Percentiles rank a stretch among this genome's conserved stretches.
phyloP scores from a whole-genome alignment of 2,888 invertebrate genomes.

The Lithosia quadra region DNA sequence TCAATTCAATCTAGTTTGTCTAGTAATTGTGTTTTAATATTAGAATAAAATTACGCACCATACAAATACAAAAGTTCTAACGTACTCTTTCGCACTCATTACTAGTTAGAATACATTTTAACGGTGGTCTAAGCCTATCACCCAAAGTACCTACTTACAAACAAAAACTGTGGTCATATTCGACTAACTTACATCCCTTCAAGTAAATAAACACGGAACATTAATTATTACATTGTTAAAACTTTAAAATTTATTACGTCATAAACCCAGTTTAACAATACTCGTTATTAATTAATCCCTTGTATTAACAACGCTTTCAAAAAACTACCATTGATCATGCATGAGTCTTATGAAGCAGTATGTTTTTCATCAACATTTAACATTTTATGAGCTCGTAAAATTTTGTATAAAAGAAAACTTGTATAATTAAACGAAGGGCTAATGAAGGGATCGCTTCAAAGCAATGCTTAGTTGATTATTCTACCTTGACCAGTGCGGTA shows the following conservation, averaged over 20 bases:
- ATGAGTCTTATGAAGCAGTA: constrained; percentile 5
- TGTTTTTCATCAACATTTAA: background rate
- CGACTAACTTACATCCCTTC: constrained; percentile 29
- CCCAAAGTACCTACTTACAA: background rate
- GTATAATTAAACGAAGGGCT: background rate
- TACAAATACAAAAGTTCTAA: background rate
- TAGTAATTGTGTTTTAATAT: background rate
- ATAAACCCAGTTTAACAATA: constrained; percentile 40
- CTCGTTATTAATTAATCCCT: constrained; percentile 54
- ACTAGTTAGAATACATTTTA: background rate
- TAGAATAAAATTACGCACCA: no score
- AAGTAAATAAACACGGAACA: constrained; percentile 24
- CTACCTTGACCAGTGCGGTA: background rate
- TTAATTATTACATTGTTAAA: constrained; percentile 34
- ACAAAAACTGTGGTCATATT: background rate
- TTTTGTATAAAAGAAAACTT: background rate
- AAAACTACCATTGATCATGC: constrained; percentile 50
- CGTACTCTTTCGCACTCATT: no score
- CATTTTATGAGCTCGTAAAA: background rate
- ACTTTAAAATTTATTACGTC: constrained; percentile 45
- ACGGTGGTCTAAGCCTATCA: background rate
- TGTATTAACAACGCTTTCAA: constrained; percentile 49
- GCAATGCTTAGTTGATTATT: background rate
- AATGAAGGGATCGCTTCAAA: background rate
- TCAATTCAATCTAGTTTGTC: no score